Base-by-base conservation (phyloP, 2,113 vertebrate species). In the Spea bombifrons region DNA sequence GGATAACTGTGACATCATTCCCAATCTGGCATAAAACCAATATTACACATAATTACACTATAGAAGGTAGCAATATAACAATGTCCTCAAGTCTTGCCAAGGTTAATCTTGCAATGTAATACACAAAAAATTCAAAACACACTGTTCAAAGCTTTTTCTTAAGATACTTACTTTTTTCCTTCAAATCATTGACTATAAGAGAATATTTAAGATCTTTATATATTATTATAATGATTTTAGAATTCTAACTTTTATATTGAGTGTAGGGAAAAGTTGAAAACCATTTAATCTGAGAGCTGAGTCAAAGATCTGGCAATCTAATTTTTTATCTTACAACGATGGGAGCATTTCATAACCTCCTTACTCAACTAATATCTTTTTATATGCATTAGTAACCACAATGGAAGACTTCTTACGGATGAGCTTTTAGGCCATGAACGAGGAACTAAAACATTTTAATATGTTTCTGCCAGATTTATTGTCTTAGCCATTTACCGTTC, bases 321-420 rank as follows among this genome's bases (percentile, higher is more conserved):
- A 97, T 97, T 96, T 96, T 83, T 89, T 94, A 96, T 96, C 92
- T 94, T 91, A 91, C 94, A 93, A 91, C 90, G 94, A 93, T 86
- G 88, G 88, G 88, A 96, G 94, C 93, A 93, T 95, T 95, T 94
- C 94, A 90, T 89, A 90, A 90, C 92, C 91, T 90, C 91, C 92
- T 92, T 87, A 85, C 90, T 88, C 83, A 87, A 84, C 88, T 96
- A 96, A 97, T 98, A 90, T 89, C 85, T 94, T 98, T 97, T 89
- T 83, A 83, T 50, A 46, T 94, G 90, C 94, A 94, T 95, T 95
- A 97, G 91, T 87, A 86, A 84, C 88, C 89, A 89, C 88, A 90
- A 86, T 83, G 75, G 87, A 83, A 84, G 85, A 86, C 91, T 88
- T 92, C 89, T 92, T 88, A 90, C 87, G 75, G 78, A 72, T 83